Evolutionary conservation across 2,888 invertebrate species (phyloP), one percentile per base, ranked within the genome.

Genomic region (Eupithecia subfuscata): DNA sequence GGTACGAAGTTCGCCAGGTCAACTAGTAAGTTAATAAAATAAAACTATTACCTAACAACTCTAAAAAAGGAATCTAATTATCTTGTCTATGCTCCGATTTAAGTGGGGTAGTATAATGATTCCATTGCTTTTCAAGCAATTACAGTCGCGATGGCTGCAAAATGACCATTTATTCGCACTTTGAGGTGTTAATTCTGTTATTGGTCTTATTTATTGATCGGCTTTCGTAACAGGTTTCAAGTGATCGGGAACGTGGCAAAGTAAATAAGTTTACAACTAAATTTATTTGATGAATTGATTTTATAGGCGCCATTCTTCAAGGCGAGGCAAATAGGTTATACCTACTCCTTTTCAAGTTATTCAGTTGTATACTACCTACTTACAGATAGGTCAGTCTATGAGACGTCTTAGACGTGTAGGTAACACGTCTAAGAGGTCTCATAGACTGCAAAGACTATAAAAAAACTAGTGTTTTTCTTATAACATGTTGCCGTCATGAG

Each of bases 131-230:
- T 84, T 83, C 83, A 84, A 80, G 86, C 85, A 86, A 88, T 89
- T 88, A 88, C 84, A 84, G 87, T 85, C 87, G 84, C 63, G 69
- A 82, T 84, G 77, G 78, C 86, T 86, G 84, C 85, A 83, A 85
- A 85, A 88, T 87, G 83, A 85, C 83, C 83, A 84, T 88, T 88
- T 84, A 87, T 87, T 86, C 84, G 86, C 86, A 87, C 85, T 82
- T 84, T 78, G 80, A 85, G 84, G 88, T 87, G 89, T 89, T 88
- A 89, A 91, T 90, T 89, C 86, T 85, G 86, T 86, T 87, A 87
- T 86, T 85, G 83, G 83, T 80, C 84, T 82, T 88, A 88, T 89
- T 89, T 87, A 88, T 87, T 78, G 84, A 85, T 83, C 88, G 34
- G 81, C 86, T 87, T 76, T 86, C 83, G 84, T 82, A 86, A 86